Conservation (phyloP, 2,888 invertebrate species). For the Noctua fimbriata region DNA sequence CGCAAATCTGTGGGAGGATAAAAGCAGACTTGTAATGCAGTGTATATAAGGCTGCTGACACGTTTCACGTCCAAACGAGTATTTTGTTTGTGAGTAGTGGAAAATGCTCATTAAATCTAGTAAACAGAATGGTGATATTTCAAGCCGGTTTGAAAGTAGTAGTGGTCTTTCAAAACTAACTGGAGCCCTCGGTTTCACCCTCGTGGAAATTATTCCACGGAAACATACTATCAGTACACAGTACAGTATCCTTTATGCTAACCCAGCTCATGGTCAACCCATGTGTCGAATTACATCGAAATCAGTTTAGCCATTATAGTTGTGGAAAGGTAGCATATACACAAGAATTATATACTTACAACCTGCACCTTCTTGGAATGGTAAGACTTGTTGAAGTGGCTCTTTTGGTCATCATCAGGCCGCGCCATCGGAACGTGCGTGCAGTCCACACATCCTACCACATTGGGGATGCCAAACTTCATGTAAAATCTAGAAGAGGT, state of each 20-base stretch:
- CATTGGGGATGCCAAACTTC: conserved; percentile 86
- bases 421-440: conserved; percentile 85
- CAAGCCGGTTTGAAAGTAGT: not conserved
- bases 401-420: conserved; percentile 85
- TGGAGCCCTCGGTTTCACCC: too few species aligned
- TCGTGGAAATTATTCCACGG: not conserved
- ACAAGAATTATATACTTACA: conserved; percentile 74
- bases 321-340: not conserved
- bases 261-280: not conserved
- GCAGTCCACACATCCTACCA: conserved; percentile 85
- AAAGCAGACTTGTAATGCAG: not conserved
- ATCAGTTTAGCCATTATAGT: not conserved
- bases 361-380: conserved; percentile 88
- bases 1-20: conserved; percentile 78
- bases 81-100: not conserved
- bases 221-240: not conserved
- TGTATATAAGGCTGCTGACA: too few species aligned
- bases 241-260: not conserved
- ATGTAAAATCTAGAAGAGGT: conserved; percentile 81
- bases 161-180: not conserved
- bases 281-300: not conserved
- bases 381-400: conserved; percentile 86
- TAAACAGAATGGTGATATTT: not conserved
- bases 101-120: not conserved
- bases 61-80: too few species aligned